Evolutionary conservation across 2,797 vertebrate species (phyloP), one percentile per base, ranked within the genome.

Genomic region (Helicolenus hilgendorfi): DNA sequence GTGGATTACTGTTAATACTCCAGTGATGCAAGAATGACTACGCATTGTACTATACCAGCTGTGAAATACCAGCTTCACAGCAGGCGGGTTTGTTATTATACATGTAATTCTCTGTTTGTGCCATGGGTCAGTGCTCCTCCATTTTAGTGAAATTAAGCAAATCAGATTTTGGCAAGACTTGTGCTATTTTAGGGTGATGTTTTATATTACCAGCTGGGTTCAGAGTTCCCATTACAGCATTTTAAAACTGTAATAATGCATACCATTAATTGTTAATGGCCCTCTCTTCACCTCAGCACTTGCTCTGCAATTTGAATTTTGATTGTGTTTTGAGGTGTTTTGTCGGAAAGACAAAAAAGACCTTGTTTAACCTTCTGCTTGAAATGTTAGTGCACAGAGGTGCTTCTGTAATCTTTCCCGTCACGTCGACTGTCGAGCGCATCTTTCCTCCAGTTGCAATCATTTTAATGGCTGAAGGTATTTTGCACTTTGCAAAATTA

Each of bases 401-500:
- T 64, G 71, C 62, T 73, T 72, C 8, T 7, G 53, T 72, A 41
- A 78, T 88, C 62, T 77, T 74, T 83, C 20, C 63, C 60, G 41
- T 81, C 45, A 68, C 10, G 2, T 10, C 72, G 7, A 69, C 55
- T 31, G 69, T 79, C n/a, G 26, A 76, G 74, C 72, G 24, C 33
- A 31, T 85, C 35, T 84, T 87, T 86, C 55, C 77, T 45, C 11
- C n/a, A 24, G 26, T 72, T 79, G 77, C 56, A 72, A 79, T 84
- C 75, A 71, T 88, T 92, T 79, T 87, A 92, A 76, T 84, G 41
- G 71, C 69, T 78, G 58, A 62, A 14, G 58, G 72, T 85, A 26
- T 76, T 92, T 88, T 89, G 84, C 75, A 91, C 72, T 88, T 88
- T 81, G 26, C n/a, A 22, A 88, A 88, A 80, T 91, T 56, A 77